Percentiles rank a stretch among this genome's conserved stretches.
phyloP scores from a whole-genome alignment of 2,113 vertebrate genomes.

The Peromyscus maniculatus region DNA sequence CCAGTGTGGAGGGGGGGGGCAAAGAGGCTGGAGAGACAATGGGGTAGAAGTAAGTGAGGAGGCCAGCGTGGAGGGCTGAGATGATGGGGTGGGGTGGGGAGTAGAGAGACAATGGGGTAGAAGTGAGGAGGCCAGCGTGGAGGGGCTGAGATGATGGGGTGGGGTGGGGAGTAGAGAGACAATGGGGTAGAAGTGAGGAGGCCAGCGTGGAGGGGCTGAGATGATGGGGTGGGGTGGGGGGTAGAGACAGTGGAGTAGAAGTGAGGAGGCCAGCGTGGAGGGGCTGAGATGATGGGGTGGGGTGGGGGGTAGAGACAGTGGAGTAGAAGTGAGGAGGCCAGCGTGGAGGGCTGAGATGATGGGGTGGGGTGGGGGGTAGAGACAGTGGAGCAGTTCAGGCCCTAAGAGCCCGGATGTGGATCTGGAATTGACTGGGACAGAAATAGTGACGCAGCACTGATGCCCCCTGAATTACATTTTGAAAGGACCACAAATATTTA shows the following conservation, averaged over 20 bases:
- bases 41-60: background rate
- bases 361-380: background rate
- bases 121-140: background rate
- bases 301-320: no score
- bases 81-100: rapidly evolving
- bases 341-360: no score
- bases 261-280: background rate
- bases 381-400: background rate
- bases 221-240: no score
- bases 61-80: rapidly evolving
- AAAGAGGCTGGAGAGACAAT: background rate
- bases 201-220: no score
- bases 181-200: no score
- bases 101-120: background rate
- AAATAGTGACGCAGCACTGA: background rate
- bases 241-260: background rate
- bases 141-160: no score
- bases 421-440: background rate
- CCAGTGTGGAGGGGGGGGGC: background rate
- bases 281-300: rapidly evolving
- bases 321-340: no score
- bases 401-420: background rate
- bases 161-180: background rate
- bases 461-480: background rate
- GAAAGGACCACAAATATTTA: background rate